Evolutionary conservation across 2,797 vertebrate species (phyloP), one percentile per base, ranked within the genome.

Genomic region (Alca torda): DNA sequence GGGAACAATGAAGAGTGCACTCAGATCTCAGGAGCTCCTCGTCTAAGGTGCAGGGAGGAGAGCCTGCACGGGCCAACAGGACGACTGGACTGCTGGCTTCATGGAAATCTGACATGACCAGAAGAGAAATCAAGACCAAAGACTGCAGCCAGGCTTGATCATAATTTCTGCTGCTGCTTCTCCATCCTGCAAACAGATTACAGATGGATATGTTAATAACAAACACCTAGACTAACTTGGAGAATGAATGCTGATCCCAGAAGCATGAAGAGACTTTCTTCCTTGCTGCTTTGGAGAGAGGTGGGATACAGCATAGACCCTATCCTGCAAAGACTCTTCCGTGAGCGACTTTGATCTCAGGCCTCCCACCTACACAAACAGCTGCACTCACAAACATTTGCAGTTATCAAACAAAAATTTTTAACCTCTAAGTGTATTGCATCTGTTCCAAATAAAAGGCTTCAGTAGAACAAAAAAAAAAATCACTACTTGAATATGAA

Each of bases 1-100:
- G n/a, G 51, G 43, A 54, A 19, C 0, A 1, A 63, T 3, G 9
- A 45, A 41, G 46, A 76, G 26, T 3, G 11, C 45, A 14, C 56
- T 57, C 53, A 13, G 33, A 35, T 84, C 63, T 30, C 59, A 14
- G 31, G 46, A 65, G 46, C 2, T 83, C 77, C 60, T 86, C 14
- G 3, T 26, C 56, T 53, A 37, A 54, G 56, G 24, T 26, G 14
- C 35, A 46, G 39, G 7, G 21, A 16, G 25, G 4, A 73, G 11
- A 61, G 17, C 17, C 60, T 26, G 30, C 41, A 25, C 4, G 3
- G 57, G 21, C 30, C 57, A 68, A n/a, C 13, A 35, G 14, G 28
- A 45, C 19, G 23, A 48, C 46, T 48, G 45, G 19, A 26, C 19
- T 53, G 13, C 8, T 72, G 53, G 9, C 11, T 70, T 80, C 30